Conservation (phyloP, 2,113 vertebrate genomes). For the Orientallactaga bullata region DNA sequence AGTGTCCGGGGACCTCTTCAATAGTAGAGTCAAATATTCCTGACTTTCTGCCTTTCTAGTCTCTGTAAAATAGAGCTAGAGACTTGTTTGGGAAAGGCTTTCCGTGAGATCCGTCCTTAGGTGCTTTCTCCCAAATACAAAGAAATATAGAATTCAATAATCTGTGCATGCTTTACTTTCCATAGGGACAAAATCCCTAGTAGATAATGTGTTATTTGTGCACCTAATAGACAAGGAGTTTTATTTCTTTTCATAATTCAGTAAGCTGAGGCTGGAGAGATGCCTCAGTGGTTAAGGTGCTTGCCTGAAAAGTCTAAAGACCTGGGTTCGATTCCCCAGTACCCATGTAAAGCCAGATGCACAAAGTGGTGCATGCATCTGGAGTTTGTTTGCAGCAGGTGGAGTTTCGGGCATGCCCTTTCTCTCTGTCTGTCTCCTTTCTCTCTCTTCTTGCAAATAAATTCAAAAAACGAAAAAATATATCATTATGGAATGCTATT, state of each 20-base stretch:
- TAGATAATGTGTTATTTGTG: conserved; percentile 10
- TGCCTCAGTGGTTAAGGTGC: too few relatives aligned
- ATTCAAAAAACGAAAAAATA: too few relatives aligned
- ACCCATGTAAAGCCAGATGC: too few relatives aligned
- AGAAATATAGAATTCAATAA: conserved; percentile 30
- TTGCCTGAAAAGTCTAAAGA: too few relatives aligned
- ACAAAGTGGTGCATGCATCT: too few relatives aligned
- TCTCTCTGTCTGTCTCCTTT: too few relatives aligned
- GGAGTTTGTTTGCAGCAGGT: too few relatives aligned
- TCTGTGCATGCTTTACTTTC: background rate
- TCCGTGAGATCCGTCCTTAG: background rate
- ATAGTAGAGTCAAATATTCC: background rate
- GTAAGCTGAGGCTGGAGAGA: background rate
- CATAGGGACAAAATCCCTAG: background rate
- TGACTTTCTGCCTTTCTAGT: background rate
- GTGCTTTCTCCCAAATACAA: conserved; percentile 8
- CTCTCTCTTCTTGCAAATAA: too few relatives aligned
- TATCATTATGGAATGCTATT: background rate
- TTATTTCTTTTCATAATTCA: conserved; percentile 11
- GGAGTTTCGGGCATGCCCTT: too few relatives aligned
- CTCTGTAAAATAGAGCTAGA: background rate
- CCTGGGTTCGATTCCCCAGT: too few relatives aligned
- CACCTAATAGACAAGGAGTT: background rate
- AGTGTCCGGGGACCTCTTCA: background rate
- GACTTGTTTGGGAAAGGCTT: background rate